Percentiles rank a stretch among this genome's conserved stretches.
Evolutionary conservation across 64 coral and sea anemone genomes (phyloP).

Genomic region (Montipora sp.): DNA sequence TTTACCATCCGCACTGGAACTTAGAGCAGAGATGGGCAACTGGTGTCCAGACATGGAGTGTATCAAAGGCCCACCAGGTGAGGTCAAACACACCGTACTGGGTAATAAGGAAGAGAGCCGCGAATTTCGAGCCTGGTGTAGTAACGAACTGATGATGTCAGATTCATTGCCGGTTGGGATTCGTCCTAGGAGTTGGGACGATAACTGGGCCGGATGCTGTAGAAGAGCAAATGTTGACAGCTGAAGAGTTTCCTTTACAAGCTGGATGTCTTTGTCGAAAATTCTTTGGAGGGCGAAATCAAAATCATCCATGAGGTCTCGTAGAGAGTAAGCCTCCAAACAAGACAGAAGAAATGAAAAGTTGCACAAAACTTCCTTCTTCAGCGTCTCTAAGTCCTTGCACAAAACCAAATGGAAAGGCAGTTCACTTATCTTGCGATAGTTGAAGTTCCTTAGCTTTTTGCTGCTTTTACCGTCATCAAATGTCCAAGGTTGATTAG

Average conservation of each 20-base stretch:
- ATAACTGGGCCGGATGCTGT: conserved; percentile 70
- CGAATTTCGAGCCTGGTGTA: conserved; percentile 36
- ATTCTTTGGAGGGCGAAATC: conserved; percentile 70
- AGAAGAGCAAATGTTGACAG: conserved; percentile 77
- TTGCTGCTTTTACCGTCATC: conserved; percentile 18
- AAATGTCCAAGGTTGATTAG: conserved; percentile 54
- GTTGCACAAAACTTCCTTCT: conserved; percentile 54
- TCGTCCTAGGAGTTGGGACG: conserved; percentile 75
- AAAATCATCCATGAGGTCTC: conserved; percentile 82
- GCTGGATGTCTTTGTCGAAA: conserved; percentile 63
- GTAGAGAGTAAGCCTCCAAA: conserved; percentile 53
- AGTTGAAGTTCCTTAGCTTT: conserved; percentile 48
- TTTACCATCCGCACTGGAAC: conserved; percentile 72
- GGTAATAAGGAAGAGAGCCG: conserved; percentile 61
- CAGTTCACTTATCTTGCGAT: conserved; percentile 67
- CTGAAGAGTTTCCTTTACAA: conserved; percentile 88
- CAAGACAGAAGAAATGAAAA: conserved; percentile 53
- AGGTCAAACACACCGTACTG: conserved; percentile 69
- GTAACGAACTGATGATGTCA: neutral
- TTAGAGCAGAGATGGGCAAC: conserved; percentile 67
- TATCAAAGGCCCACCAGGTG: conserved; percentile 81
- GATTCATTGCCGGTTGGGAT: conserved; percentile 22
- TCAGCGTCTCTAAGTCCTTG: conserved; percentile 31
- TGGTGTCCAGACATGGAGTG: conserved; percentile 79
- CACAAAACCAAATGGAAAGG: conserved; percentile 53